Percentiles rank a stretch among this genome's conserved stretches.
Evolutionary conservation across 2,888 invertebrate genomes (phyloP).

Genomic region (Dicyrtoma fusca): DNA sequence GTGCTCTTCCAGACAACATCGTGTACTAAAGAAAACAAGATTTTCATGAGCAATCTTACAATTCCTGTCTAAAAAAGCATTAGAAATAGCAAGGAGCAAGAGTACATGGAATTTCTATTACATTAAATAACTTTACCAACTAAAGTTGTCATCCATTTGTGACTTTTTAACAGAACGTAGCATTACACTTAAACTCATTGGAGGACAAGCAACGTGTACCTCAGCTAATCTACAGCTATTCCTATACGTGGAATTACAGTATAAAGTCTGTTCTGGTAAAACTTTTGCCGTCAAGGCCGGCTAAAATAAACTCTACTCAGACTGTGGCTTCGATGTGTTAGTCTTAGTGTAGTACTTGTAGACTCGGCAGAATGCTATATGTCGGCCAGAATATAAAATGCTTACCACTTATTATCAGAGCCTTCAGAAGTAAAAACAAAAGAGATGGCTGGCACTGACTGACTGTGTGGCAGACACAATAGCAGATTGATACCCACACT

Average conservation of each 20-base stretch:
- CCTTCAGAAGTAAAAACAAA: neutral
- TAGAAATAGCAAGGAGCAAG: no score
- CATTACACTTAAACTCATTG: no score
- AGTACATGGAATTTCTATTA: no score
- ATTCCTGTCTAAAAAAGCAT: neutral
- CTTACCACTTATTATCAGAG: neutral
- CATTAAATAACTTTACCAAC: no score
- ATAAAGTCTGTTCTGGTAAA: neutral
- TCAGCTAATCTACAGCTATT: no score
- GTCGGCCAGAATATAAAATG: neutral
- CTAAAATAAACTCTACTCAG: constrained; percentile 14
- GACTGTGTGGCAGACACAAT: neutral
- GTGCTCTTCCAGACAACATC: constrained; percentile 83
- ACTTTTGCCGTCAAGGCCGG: constrained; percentile 14
- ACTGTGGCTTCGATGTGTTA: neutral
- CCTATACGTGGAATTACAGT: neutral
- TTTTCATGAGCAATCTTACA: constrained; percentile 1
- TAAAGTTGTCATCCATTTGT: no score
- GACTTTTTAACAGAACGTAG: no score
- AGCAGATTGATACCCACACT: no score
- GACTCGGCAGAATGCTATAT: neutral
- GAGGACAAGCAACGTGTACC: no score
- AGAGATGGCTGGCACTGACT: neutral
- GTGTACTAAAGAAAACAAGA: constrained; percentile 64
- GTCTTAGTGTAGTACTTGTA: neutral